These are phyloP conservation scores for Macquaria ambigua DNA, from an alignment of 2,113 vertebrate species.

Conservation along the genomic window DNA sequence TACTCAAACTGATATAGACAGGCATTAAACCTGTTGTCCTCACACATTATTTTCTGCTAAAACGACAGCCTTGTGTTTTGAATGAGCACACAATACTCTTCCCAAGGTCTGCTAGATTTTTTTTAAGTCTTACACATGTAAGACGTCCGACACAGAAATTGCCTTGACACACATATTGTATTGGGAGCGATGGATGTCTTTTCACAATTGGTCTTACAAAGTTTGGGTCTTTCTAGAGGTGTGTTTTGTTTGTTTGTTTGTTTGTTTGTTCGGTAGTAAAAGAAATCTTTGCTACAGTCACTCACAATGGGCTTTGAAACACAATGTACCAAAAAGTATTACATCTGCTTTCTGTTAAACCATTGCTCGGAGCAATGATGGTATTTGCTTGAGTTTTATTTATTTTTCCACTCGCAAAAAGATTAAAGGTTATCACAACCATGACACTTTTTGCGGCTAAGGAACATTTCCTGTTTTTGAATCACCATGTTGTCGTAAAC, in stretches of 20 bases:
- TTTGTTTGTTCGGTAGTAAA: background rate
- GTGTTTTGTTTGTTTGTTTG: background rate
- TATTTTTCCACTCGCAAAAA: slow-evolving; percentile 8
- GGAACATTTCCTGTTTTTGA: background rate
- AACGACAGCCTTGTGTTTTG: slow-evolving; percentile 32
- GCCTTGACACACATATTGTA: background rate
- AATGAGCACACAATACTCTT: background rate
- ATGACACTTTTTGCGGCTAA: background rate
- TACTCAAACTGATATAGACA: slow-evolving; percentile 53
- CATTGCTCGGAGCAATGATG: background rate
- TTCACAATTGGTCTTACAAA: background rate
- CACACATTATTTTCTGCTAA: slow-evolving; percentile 40
- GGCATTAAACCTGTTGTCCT: slow-evolving; percentile 52
- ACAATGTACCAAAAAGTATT: background rate
- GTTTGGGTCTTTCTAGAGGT: background rate
- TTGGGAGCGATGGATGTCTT: slow-evolving; percentile 11
- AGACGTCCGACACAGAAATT: background rate
- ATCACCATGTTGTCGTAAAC: slow-evolving; percentile 23
- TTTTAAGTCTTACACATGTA: too few relatives aligned
- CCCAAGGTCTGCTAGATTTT: background rate
- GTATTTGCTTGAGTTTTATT: slow-evolving; percentile 6
- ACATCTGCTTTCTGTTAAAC: background rate
- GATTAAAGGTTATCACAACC: slow-evolving; percentile 16
- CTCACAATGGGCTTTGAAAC: background rate
- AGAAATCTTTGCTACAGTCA: background rate